Evolutionary conservation across 2,888 invertebrate species (phyloP).

Genomic region (Malthinus seriepunctatus): DNA sequence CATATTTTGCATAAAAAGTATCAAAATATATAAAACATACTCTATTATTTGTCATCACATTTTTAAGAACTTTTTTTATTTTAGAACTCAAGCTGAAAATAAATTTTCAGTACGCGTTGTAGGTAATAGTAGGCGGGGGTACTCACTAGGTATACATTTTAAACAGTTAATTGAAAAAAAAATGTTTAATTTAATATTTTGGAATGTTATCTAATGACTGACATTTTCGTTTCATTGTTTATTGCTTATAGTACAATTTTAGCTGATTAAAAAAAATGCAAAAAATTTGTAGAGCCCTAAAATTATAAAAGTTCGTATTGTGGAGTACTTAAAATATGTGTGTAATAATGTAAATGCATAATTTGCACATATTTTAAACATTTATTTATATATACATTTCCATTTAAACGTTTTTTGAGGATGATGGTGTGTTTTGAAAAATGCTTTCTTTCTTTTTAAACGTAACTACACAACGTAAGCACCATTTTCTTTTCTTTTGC

Average conservation of each 20-base stretch:
- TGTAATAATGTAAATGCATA: neutral
- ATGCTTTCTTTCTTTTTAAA: neutral
- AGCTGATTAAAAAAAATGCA: too few species aligned
- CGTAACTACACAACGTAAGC: constrained; percentile 11
- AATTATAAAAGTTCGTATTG: neutral
- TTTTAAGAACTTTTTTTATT: constrained; percentile 32
- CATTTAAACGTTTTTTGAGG: neutral
- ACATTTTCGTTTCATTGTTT: neutral
- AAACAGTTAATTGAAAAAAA: too few species aligned
- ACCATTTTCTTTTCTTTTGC: constrained; percentile 5
- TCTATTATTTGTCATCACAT: constrained; percentile 44
- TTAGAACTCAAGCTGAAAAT: constrained; percentile 28
- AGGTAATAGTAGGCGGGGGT: too few species aligned
- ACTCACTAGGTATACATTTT: too few species aligned
- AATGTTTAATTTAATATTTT: too few species aligned
- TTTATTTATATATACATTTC: constrained; percentile 1
- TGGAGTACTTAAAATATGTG: neutral
- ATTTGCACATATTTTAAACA: constrained; percentile 2
- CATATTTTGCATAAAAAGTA: constrained; percentile 41
- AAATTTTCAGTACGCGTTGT: neutral
- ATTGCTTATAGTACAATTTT: neutral
- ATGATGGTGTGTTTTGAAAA: constrained; percentile 1
- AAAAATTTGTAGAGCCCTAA: neutral
- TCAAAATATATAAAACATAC: constrained; percentile 48
- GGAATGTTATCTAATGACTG: neutral